Evolutionary conservation across 1,140 invertebrate genomes (phyloP).

Genomic region (Ctenoplectra terminalis): DNA sequence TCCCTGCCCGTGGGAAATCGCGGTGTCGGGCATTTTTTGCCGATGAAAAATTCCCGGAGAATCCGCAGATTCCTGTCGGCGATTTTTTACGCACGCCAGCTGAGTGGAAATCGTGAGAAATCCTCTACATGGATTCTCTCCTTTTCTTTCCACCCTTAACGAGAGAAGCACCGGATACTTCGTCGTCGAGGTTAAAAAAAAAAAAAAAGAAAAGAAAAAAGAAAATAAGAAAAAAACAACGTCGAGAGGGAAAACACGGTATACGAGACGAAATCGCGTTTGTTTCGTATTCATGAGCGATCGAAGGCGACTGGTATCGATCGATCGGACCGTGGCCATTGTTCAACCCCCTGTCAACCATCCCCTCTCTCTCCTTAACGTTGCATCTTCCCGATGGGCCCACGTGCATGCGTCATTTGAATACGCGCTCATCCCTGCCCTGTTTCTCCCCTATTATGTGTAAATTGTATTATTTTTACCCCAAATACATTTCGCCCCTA

Average conservation of each 20-base stretch:
- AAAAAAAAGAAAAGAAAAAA: slow-evolving; percentile 23
- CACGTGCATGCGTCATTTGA: slow-evolving; percentile 77
- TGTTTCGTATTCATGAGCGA: slow-evolving; percentile 65
- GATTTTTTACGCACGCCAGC: slow-evolving; percentile 52
- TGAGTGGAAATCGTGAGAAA: slow-evolving; percentile 67
- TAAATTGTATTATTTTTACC: slow-evolving; percentile 84
- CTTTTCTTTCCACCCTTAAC: slow-evolving; percentile 34
- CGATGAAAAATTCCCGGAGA: slow-evolving; percentile 29
- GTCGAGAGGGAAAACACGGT: slow-evolving; percentile 35
- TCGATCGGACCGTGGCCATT: slow-evolving; percentile 55
- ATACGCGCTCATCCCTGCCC: slow-evolving; percentile 73
- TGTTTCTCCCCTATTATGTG: slow-evolving; percentile 78
- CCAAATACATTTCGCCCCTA: slow-evolving; percentile 80
- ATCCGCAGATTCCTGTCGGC: slow-evolving; percentile 42
- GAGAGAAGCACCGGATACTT: not conserved
- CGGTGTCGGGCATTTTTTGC: slow-evolving; percentile 15
- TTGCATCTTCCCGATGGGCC: slow-evolving; percentile 56
- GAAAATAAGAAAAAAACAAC: not conserved
- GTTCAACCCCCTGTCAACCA: slow-evolving; percentile 29
- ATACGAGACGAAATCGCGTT: slow-evolving; percentile 40
- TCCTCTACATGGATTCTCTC: not conserved
- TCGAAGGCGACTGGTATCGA: slow-evolving; percentile 63
- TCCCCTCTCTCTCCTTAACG: not conserved
- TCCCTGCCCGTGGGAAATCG: slow-evolving; percentile 35
- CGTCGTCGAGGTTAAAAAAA: not conserved